Base-by-base conservation (phyloP, 2,888 invertebrate species). In the Microdon myrmicae region DNA sequence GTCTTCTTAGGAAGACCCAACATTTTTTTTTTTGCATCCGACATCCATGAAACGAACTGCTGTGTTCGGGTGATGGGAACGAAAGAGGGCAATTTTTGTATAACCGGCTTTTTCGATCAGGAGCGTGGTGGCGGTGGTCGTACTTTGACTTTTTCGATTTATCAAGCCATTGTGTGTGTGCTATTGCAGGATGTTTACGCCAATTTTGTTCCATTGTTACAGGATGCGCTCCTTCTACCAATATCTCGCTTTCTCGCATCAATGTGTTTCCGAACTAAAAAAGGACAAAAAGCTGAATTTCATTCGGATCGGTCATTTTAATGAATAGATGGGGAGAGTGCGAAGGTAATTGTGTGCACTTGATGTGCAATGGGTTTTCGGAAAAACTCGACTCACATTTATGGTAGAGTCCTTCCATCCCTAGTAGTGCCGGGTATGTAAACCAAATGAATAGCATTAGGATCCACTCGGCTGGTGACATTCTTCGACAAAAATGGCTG, bases 251-350 rank as follows among this genome's bases (percentile, higher is more conserved):
- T 8, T 26, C 26, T 9, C 28, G 47, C 35, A 45, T 56, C 35
- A 45, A 38, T 51, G 26, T 9, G 7, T 10, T 26, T 53, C 37
- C 16, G 17, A 16, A 34, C 34, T 14, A 19, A 44, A 25, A 44
- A 39, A 31, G 41, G 44, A 45, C 32, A n/a, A n/a, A n/a, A n/a
- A n/a, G n/a, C n/a, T n/a, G n/a, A n/a, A n/a, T 41, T 56, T 58
- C 35, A 51, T 56, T 53, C 58, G 45, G 47, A 51, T 64, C 51
- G 64, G 64, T 64, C 64, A 64, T 64, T 64, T 64, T 64, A 64
- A 64, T 64, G 56, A 64, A 58, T 64, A n/a, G n/a, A n/a, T n/a
- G n/a, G n/a, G n/a, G 51, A 64, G 37, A 47, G 37, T 64, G 51
- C 49, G 61, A 41, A 39, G 16, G 41, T 23, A 13, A 31, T 41